Evolutionary conservation across 2,113 vertebrate genomes (phyloP).

Genomic region (Elgaria multicarinata): DNA sequence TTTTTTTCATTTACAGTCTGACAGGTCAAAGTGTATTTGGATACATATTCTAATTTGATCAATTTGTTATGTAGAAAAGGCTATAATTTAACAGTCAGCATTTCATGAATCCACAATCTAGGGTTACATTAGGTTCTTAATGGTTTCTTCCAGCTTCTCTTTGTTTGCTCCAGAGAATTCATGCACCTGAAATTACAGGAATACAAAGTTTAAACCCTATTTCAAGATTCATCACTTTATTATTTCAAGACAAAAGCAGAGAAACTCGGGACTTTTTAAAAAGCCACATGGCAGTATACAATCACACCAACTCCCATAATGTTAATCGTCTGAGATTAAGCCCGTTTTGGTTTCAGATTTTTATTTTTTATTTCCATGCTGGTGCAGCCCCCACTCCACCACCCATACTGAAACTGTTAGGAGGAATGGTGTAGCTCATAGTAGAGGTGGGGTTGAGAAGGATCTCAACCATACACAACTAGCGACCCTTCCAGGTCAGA

Average conservation of each 20-base stretch:
- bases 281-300: not conserved
- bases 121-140: slow-evolving; percentile 71
- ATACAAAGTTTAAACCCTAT: not conserved
- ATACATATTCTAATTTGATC: slow-evolving; percentile 60
- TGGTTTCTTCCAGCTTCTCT: slow-evolving; percentile 80
- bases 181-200: slow-evolving; percentile 74
- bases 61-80: slow-evolving; percentile 73
- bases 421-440: not conserved
- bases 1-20: slow-evolving; percentile 71
- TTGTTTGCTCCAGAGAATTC: slow-evolving; percentile 84
- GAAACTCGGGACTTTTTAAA: not conserved
- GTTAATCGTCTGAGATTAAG: not conserved
- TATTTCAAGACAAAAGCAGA: not conserved
- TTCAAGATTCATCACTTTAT: not conserved
- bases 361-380: not conserved
- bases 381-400: not conserved
- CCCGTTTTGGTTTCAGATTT: not conserved
- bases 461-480: not conserved
- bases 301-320: not conserved
- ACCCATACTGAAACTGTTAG: not conserved
- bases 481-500: too few species aligned
- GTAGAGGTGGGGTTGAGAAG: not conserved
- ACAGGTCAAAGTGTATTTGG: slow-evolving; percentile 42
- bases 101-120: slow-evolving; percentile 40
- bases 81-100: slow-evolving; percentile 65